A percentile compares a stretch with the other conserved stretches of the same genome.
Evolutionary conservation across 2,888 invertebrate genomes (phyloP).

Genomic region (Tanytarsus gracilentus): DNA sequence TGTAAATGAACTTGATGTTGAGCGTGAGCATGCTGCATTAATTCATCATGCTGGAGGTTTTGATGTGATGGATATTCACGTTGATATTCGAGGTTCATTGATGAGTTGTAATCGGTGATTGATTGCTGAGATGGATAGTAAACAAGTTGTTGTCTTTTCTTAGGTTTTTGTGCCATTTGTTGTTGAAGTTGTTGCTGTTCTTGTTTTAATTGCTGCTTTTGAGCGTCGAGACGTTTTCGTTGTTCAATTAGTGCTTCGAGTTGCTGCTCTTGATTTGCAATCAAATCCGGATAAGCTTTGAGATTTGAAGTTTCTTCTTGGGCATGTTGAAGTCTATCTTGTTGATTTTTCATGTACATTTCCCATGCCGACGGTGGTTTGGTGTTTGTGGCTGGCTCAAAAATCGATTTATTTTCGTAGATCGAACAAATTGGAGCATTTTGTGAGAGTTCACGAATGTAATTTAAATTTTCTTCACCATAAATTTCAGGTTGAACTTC

Average conservation of each 20-base stretch:
- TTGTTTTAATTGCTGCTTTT: constrained; percentile 21
- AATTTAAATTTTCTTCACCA: constrained; percentile 41
- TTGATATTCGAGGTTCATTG: constrained; percentile 37
- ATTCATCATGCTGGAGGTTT: constrained; percentile 23
- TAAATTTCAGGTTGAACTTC: too few relatives aligned
- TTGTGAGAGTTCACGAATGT: constrained; percentile 41
- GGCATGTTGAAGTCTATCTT: constrained; percentile 37
- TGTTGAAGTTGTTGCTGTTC: constrained; percentile 17
- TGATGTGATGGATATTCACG: constrained; percentile 36
- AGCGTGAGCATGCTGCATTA: constrained; percentile 19
- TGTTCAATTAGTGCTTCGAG: constrained; percentile 19
- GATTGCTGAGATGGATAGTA: constrained; percentile 61
- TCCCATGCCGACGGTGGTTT: constrained; percentile 30
- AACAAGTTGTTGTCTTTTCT: constrained; percentile 44
- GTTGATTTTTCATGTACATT: constrained; percentile 34
- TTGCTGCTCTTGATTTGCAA: constrained; percentile 14
- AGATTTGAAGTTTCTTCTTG: constrained; percentile 21
- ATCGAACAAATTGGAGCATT: constrained; percentile 43
- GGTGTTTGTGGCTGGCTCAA: constrained; percentile 35
- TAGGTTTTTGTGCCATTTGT: neutral
- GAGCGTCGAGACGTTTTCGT: neutral
- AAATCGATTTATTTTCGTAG: constrained; percentile 43
- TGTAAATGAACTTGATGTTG: constrained; percentile 27
- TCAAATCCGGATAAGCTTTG: constrained; percentile 17
- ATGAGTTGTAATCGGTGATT: constrained; percentile 42